A percentile compares a stretch with the other conserved stretches of the same genome.
Conservation (phyloP, 2,797 vertebrate species). For the Hafferia zeledoni region DNA sequence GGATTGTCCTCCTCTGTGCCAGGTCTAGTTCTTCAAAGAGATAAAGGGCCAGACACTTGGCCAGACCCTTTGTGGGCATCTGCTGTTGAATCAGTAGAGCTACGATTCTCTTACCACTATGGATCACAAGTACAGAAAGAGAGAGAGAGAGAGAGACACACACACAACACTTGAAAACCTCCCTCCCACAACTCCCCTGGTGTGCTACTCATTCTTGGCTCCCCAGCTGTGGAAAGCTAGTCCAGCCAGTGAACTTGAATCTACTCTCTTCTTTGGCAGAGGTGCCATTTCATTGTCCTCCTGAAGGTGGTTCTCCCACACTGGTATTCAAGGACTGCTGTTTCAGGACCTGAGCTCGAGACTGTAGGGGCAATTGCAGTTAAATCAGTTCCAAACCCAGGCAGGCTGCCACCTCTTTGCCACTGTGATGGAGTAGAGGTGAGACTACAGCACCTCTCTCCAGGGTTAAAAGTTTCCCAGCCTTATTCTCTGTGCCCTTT, state of each 20-base stretch:
- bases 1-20: not conserved
- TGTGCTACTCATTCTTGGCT: not conserved
- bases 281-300: not conserved
- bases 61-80: not conserved
- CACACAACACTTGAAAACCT: not conserved
- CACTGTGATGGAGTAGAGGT: not conserved
- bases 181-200: not conserved
- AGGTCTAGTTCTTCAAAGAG: not conserved
- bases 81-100: not conserved
- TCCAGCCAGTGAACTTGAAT: not conserved
- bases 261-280: not conserved
- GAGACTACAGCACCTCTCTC: not conserved
- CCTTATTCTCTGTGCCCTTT: not conserved
- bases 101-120: not conserved
- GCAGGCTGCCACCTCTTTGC: not conserved
- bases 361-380: not conserved
- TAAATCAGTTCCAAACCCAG: not conserved
- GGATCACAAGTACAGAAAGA: not conserved
- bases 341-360: not conserved
- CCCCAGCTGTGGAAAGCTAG: not conserved
- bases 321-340: not conserved
- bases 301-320: constrained; percentile 19
- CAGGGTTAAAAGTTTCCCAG: not conserved
- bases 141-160: not conserved
- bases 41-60: not conserved